These are phyloP conservation scores for Eupleurogrammus muticus DNA, from an alignment of 2,797 vertebrate genomes.

Conservation along the genomic window DNA sequence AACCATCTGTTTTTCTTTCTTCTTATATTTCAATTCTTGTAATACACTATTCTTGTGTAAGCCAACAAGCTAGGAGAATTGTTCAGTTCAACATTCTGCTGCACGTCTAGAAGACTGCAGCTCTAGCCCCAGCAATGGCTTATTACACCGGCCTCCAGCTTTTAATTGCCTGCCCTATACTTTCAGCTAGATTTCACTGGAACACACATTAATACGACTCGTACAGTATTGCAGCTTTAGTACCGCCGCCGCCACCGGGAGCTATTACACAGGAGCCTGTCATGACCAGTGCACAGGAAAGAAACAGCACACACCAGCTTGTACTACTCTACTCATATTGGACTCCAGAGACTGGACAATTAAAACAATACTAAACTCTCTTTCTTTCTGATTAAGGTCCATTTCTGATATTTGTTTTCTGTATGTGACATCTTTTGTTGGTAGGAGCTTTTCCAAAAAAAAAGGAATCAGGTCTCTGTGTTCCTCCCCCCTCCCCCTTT, in stretches of 20 bases:
- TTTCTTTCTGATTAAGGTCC: not conserved
- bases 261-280: not conserved
- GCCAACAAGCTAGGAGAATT: no score
- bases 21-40: no score
- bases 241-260: not conserved
- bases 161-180: not conserved
- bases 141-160: no score
- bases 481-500: slow-evolving; percentile 6
- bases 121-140: no score
- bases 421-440: no score
- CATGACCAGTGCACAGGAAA: not conserved
- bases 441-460: slow-evolving; percentile 9
- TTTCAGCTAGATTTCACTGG: not conserved
- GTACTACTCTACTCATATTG: not conserved
- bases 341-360: not conserved
- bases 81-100: no score
- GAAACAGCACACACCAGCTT: not conserved
- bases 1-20: no score
- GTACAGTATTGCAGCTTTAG: not conserved
- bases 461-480: slow-evolving; percentile 58
- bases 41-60: no score
- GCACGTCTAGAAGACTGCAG: no score
- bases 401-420: not conserved
- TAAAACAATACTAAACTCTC: not conserved
- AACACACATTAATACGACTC: not conserved